Base-by-base conservation (phyloP, 2,888 invertebrate genomes). In the Heliconius hortense region DNA sequence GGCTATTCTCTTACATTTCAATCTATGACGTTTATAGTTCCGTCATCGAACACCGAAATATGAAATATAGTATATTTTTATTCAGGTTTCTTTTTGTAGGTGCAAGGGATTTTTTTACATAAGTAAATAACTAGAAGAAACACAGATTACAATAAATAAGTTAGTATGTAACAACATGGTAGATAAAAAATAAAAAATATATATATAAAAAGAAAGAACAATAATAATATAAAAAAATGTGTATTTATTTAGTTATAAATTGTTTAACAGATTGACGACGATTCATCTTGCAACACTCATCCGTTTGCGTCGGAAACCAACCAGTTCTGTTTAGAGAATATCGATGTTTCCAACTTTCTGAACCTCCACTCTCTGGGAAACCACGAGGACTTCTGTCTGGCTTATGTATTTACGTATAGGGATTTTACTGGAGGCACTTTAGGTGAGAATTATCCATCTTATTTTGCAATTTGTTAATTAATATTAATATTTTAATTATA, bases 341-440 rank as follows among this genome's bases (percentile, higher is more conserved):
- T 99, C 85, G 99, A 99, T 90, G 99, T 99, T 79, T 99, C 98
- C 84, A 99, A 99, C 94, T 99, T 99, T 93, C 95, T 99, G 76
- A 99, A 99, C 93, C 95, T 99, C 66, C 99, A 99, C 91, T 99
- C 99, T 18, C 95, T 99, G 80, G 97, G 97, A 76, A 98, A 99
- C 94, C 99, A 99, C 89, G 98, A 99, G 85, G 98, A 98, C 90
- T 99, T 99, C 94, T 99, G 99, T 88, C 95, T 99, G 79, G 99
- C 99, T n/a, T 99, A 99, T 89, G 98, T 99, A 79, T 99, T 99
- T 93, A 99, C 99, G 0, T 98, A 98, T 89, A 96, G 99, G 84
- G 99, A 99, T 91, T 99, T 99, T 89, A 98, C 98, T 28, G 99
- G 99, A 13, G 99, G 99, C 77, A 99, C 99, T 26, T 95, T 99